These are phyloP conservation scores for Erebia epiphron DNA, from an alignment of 2,888 invertebrate genomes.

Conservation along the genomic window DNA sequence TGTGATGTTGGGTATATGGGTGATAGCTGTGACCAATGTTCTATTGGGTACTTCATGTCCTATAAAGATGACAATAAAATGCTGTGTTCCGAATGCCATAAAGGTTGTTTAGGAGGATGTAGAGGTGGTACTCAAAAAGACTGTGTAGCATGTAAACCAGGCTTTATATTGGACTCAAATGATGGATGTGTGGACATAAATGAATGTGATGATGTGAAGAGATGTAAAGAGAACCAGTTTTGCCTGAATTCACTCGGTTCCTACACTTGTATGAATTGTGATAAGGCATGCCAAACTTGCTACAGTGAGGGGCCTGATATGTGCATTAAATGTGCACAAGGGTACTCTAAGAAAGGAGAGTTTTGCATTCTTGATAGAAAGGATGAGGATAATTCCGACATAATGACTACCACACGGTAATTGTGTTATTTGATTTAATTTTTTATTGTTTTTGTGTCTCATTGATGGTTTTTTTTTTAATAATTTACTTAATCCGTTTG, in stretches of 20 bases:
- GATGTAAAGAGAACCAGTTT: conserved; percentile 87
- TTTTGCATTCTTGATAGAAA: conserved; percentile 88
- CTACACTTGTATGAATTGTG: conserved; percentile 91
- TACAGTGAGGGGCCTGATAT: conserved; percentile 95
- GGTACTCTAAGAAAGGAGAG: conserved; percentile 87
- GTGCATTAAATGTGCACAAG: conserved; percentile 91
- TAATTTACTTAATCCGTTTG: conserved; percentile 36
- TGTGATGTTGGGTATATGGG: conserved; percentile 94
- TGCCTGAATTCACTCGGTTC: conserved; percentile 95
- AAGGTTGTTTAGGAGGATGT: conserved; percentile 90
- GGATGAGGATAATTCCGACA: conserved; percentile 60
- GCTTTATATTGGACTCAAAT: conserved; percentile 88
- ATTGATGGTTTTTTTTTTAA: conserved; percentile 28
- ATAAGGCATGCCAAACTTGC: conserved; percentile 92
- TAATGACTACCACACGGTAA: conserved; percentile 66
- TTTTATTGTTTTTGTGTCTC: conserved; percentile 3
- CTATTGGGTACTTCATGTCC: conserved; percentile 87
- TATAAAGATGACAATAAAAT: conserved; percentile 89
- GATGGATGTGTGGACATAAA: conserved; percentile 93
- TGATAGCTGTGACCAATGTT: conserved; percentile 90
- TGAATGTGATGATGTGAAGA: conserved; percentile 87
- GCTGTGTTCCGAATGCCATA: conserved; percentile 90
- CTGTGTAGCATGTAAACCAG: conserved; percentile 83
- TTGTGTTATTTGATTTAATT: neutral
- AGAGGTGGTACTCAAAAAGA: conserved; percentile 88